Base-by-base conservation (phyloP, 2,113 vertebrate genomes). In the Coptodon rendalli region DNA sequence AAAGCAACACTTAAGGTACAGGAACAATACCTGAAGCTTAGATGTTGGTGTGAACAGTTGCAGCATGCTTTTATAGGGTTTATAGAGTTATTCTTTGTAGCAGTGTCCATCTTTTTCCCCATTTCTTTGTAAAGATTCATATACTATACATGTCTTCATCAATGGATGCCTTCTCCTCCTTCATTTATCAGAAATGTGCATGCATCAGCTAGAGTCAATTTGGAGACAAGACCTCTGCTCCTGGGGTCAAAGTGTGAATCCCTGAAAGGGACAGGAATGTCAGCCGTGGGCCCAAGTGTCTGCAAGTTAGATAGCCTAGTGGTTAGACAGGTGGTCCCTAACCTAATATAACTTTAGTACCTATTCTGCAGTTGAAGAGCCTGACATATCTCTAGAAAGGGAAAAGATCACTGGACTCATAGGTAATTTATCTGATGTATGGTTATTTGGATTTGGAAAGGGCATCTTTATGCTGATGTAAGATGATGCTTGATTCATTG, bases 131-230 rank as follows among this genome's bases (percentile, higher is more conserved):
- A 5, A 54, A 56, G 53, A 82, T 79, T 76, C 22, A 80, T 8
- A 8, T 80, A 79, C 54, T n/a, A 2, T 29, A 43, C 66, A 63
- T 12, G 50, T 86, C 84, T 92, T 92, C 78, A 92, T 92, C 78
- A 86, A 71, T 16, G 57, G 59, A 86, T 34, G 53, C 85, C 80
- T 80, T 54, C 45, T 63, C 13, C 29, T 56, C 16, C 22, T 52
- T 91, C 40, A 66, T 85, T 56, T 48, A 73, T 61, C 76, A 88
- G 81, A 88, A 93, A 93, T 92, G 86, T 89, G 86, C 88, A 36
- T 43, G 57, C 52, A 50, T 92, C 86, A 87, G 84, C 68, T 3
- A 12, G 27, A 84, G 86, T 68, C 22, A 24, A 84, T 4, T 48
- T 78, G 81, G 87, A 92, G 81, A 93, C 80, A 80, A 53, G 84